Percentiles rank a stretch among this genome's conserved stretches.
phyloP scores from a whole-genome alignment of 2,797 vertebrate species.

The Monodelphis domestica region DNA sequence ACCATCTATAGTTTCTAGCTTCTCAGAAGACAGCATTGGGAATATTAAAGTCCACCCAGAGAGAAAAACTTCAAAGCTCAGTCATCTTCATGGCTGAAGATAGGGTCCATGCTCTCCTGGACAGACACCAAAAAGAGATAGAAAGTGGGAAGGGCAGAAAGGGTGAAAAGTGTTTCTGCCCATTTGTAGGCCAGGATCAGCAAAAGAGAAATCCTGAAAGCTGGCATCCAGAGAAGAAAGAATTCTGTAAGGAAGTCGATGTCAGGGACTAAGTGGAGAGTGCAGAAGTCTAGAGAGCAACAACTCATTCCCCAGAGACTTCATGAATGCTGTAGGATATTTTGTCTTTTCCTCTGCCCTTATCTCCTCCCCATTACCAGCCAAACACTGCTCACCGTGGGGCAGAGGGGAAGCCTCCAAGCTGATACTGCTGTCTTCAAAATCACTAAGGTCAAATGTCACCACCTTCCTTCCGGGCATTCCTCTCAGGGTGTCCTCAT shows the following conservation, averaged over 20 bases:
- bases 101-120: neutral
- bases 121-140: neutral
- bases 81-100: neutral
- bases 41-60: neutral
- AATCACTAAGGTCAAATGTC: slow-evolving; percentile 91
- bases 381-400: slow-evolving; percentile 46
- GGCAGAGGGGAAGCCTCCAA: slow-evolving; percentile 41
- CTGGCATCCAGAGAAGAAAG: neutral
- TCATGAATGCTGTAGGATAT: neutral
- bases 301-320: neutral
- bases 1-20: neutral
- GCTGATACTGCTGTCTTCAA: slow-evolving; percentile 86
- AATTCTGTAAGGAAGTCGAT: neutral
- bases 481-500: slow-evolving; percentile 84
- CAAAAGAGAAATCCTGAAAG: neutral
- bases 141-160: neutral
- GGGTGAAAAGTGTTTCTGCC: neutral
- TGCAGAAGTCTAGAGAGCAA: neutral
- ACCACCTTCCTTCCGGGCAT: slow-evolving; percentile 86
- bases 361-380: neutral
- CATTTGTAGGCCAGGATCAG: neutral
- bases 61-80: neutral
- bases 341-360: neutral
- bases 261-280: fast-evolving
- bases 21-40: neutral